These are phyloP conservation scores for Drosophila rubida DNA, from an alignment of 2,888 invertebrate genomes.

Conservation along the genomic window DNA sequence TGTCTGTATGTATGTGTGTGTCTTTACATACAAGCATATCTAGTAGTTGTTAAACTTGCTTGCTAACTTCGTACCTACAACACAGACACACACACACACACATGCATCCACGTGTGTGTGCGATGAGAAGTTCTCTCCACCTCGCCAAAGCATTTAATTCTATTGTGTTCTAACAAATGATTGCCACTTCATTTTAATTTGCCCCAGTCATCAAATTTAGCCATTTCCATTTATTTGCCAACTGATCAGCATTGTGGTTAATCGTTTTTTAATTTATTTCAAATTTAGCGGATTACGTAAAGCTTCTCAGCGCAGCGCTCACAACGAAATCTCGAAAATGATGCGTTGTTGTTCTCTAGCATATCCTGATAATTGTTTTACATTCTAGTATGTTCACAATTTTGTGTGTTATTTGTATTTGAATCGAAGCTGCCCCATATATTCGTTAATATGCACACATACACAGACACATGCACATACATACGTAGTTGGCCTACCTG, in stretches of 20 bases:
- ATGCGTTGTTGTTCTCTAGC: not conserved
- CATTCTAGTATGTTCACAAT: not conserved
- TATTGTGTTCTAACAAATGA: slow-evolving; percentile 56
- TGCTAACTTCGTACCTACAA: slow-evolving; percentile 38
- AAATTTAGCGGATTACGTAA: not conserved
- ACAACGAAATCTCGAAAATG: not conserved
- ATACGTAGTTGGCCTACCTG: slow-evolving; percentile 43
- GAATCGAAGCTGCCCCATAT: slow-evolving; percentile 48
- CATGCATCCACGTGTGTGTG: slow-evolving; percentile 1
- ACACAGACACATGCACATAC: not conserved
- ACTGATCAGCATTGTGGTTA: not conserved
- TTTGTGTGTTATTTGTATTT: slow-evolving; percentile 21
- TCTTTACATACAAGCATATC: slow-evolving; percentile 16
- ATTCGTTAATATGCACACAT: slow-evolving; percentile 17
- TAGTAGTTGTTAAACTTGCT: slow-evolving; percentile 64
- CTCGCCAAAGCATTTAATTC: slow-evolving; percentile 43
- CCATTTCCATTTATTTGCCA: slow-evolving; percentile 21
- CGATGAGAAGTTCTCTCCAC: slow-evolving; percentile 32
- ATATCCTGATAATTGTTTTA: not conserved
- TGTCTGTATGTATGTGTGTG: not conserved
- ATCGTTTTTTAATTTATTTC: not conserved
- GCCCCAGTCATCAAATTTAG: slow-evolving; percentile 54
- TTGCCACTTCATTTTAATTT: slow-evolving; percentile 57
- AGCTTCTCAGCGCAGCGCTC: not conserved
- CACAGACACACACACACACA: slow-evolving; percentile 1